Conservation (phyloP, 2,888 invertebrate genomes). For the Tuta absoluta region DNA sequence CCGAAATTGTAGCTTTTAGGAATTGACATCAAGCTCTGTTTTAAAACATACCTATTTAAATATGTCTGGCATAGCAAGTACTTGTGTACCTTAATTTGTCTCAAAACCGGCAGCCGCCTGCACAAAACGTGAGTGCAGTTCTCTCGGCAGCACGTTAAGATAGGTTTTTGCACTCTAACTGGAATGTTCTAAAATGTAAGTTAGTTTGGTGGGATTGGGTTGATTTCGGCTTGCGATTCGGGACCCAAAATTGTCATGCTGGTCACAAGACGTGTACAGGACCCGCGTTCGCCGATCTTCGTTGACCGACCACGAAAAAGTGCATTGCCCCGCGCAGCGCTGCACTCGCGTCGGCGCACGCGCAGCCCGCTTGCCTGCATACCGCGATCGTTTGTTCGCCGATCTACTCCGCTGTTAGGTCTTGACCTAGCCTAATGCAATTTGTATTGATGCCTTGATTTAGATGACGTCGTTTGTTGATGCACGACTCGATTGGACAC, state of each 20-base stretch:
- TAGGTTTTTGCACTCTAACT: conserved; percentile 10
- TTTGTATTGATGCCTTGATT: conserved; percentile 55
- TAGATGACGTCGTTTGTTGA: conserved; percentile 30
- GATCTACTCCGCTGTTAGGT: conserved; percentile 67
- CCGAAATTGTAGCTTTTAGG: too few relatives aligned
- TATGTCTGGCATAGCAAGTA: background rate
- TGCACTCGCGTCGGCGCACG: conserved; percentile 26
- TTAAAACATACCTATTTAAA: too few relatives aligned
- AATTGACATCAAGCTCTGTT: too few relatives aligned
- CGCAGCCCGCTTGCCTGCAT: conserved; percentile 44
- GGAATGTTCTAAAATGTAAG: background rate
- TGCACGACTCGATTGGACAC: background rate
- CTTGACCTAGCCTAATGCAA: conserved; percentile 78
- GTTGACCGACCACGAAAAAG: conserved; percentile 69
- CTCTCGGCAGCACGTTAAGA: conserved; percentile 17
- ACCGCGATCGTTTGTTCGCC: conserved; percentile 48
- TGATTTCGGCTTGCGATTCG: background rate
- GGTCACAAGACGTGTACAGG: conserved; percentile 13
- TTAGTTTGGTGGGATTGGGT: background rate
- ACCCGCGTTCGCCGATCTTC: conserved; percentile 49
- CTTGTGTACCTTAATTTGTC: background rate
- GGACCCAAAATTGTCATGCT: conserved; percentile 12
- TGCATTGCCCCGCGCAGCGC: conserved; percentile 65
- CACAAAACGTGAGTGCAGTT: background rate
- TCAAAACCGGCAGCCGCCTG: background rate